Base-by-base conservation (phyloP, 2,797 vertebrate species). In the Acanthurus leucopareius region DNA sequence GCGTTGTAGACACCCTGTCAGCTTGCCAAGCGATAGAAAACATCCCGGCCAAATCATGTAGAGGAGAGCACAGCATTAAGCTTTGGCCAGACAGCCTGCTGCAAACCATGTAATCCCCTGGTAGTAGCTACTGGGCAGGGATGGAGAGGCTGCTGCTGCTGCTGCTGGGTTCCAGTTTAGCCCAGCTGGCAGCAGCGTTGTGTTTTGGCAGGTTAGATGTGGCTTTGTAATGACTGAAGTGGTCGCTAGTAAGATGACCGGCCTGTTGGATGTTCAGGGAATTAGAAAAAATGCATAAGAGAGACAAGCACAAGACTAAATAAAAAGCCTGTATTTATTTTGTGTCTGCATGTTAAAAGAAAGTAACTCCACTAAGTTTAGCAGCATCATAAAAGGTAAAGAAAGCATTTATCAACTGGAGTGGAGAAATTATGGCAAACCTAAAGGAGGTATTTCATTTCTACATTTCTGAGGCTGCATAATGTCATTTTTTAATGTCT, bases 61-160 rank as follows among this genome's bases (percentile, higher is more conserved):
- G 87, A 22, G 56, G 72, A 52, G n/a, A 80, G 65, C 75, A 10
- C 47, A 25, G 49, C 58, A 32, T 79, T 78, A 69, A 77, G 80
- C 79, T 77, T 68, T 72, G 79, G 86, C 61, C 71, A 40, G 75
- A 54, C 40, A 22, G 48, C 53, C 69, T 22, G 74, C 61, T 52
- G 53, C 62, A 77, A 38, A 69, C 42, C 49, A 6, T 80, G 79
- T 87, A 79, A 88, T 86, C 79, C 76, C 75, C 59, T 49, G 51
- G 76, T 65, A 11, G 65, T n/a, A 25, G 70, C 64, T 40, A 57
- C 63, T 32, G 66, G 61, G 19, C 65, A 35, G 70, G 51, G 70
- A 63, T 61, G 49, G 57, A 72, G 38, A 45, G 48, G 57, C 49
- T 20, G 73, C 57, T 28, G 32, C 28, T 32, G 25, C 28, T 32